Conservation (phyloP, 2,888 invertebrate genomes). For the Xylocampa areola region DNA sequence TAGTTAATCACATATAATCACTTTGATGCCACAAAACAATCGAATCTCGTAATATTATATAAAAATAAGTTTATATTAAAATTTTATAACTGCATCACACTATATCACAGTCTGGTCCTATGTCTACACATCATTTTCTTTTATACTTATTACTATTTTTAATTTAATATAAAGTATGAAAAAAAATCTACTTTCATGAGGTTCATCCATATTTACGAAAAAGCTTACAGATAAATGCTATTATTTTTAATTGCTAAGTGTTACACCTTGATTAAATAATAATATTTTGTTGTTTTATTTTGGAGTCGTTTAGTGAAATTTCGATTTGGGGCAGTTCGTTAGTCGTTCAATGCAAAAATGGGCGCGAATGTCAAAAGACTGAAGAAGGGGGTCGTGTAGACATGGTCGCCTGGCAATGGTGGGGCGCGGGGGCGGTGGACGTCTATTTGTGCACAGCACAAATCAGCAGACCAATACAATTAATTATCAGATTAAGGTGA, state of each 20-base stretch:
- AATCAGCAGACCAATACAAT: constrained; percentile 88
- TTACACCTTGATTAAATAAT: constrained; percentile 67
- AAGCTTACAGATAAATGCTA: constrained; percentile 74
- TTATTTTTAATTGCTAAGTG: constrained; percentile 59
- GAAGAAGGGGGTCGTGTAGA: constrained; percentile 81
- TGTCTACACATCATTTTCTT: constrained; percentile 51
- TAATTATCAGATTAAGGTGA: constrained; percentile 90
- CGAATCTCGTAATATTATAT: constrained; percentile 47
- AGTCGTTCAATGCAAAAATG: constrained; percentile 88
- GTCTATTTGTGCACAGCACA: constrained; percentile 88
- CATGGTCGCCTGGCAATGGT: constrained; percentile 69
- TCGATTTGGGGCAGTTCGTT: constrained; percentile 81
- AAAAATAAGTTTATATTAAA: constrained; percentile 53
- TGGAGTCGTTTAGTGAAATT: constrained; percentile 60
- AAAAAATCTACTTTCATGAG: constrained; percentile 39
- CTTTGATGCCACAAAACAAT: constrained; percentile 82
- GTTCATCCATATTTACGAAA: constrained; percentile 56
- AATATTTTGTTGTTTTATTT: constrained; percentile 56
- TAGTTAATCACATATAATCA: constrained; percentile 71
- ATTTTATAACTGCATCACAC: constrained; percentile 64
- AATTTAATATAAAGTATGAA: constrained; percentile 35
- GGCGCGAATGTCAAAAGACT: constrained; percentile 89
- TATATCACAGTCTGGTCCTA: constrained; percentile 69
- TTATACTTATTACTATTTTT: constrained; percentile 40
- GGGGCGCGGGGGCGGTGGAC: constrained; percentile 75